phyloP scores from a whole-genome alignment of 1,140 invertebrate species.

The Berghia stephanieae region DNA sequence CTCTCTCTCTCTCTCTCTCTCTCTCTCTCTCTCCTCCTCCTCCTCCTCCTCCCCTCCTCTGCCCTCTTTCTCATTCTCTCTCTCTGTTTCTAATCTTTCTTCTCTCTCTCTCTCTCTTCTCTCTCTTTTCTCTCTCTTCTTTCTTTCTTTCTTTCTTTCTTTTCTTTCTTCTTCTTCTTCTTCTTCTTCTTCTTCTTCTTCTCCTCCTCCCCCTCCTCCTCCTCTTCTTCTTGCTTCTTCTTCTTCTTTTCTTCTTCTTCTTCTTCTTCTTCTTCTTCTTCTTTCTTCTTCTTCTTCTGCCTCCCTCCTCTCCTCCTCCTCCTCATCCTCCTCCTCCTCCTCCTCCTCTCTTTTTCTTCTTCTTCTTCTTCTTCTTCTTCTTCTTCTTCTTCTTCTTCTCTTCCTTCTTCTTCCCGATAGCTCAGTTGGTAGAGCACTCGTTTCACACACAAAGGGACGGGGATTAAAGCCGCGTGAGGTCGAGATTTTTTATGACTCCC shows the following conservation, averaged over 20 bases:
- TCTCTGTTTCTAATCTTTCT: neutral
- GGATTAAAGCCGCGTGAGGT: too few species aligned
- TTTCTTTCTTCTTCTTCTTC: neutral
- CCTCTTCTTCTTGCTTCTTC: neutral
- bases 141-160: neutral
- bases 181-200: neutral
- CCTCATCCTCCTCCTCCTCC: too few species aligned
- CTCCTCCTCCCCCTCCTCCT: neutral
- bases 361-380: neutral
- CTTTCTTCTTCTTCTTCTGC: neutral
- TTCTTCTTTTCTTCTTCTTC: neutral
- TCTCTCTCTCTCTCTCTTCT: neutral
- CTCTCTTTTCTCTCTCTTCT: neutral
- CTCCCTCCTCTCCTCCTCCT: neutral
- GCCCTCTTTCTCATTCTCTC: neutral
- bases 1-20: neutral
- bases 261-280: neutral
- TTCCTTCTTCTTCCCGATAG: slow-evolving; percentile 11
- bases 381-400: slow-evolving; percentile 8
- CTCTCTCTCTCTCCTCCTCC: neutral
- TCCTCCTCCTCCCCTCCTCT: neutral
- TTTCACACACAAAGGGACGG: too few species aligned
- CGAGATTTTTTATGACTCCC: too few species aligned
- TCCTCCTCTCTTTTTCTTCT: neutral
- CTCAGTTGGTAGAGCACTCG: too few species aligned